Evolutionary conservation across 2,113 vertebrate genomes (phyloP).

Genomic region (Triplophysa tibetana): DNA sequence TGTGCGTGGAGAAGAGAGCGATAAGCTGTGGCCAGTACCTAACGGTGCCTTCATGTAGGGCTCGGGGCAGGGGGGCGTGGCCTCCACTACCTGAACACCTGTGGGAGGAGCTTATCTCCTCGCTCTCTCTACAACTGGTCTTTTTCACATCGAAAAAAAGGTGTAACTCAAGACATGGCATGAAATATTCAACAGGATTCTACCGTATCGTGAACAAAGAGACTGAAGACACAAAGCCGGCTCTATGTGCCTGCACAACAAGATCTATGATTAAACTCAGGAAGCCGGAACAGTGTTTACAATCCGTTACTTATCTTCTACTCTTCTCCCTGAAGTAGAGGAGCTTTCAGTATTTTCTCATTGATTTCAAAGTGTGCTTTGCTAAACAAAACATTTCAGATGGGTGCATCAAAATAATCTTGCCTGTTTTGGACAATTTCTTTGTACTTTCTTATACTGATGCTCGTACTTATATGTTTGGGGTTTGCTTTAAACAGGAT

Average conservation of each 20-base stretch:
- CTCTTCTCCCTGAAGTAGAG: not conserved
- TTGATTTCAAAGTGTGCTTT: not conserved
- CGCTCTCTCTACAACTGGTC: slow-evolving; percentile 20
- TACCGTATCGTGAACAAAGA: slow-evolving; percentile 31
- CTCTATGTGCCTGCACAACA: slow-evolving; percentile 32
- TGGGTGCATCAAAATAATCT: not conserved
- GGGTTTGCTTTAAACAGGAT: no score
- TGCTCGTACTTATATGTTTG: no score
- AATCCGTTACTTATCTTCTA: not conserved
- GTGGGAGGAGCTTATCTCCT: slow-evolving; percentile 37
- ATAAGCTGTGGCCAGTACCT: not conserved
- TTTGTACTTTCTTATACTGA: not conserved
- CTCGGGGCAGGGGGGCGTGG: slow-evolving; percentile 3
- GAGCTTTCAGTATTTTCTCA: not conserved
- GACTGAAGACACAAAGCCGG: slow-evolving; percentile 35
- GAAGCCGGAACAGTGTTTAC: slow-evolving; percentile 28
- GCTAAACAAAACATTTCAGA: not conserved
- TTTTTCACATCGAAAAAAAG: slow-evolving; percentile 22
- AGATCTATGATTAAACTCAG: slow-evolving; percentile 1
- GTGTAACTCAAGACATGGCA: slow-evolving; percentile 43
- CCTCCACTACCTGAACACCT: slow-evolving; percentile 38
- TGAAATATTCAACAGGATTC: slow-evolving; percentile 54
- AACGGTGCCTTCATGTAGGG: slow-evolving; percentile 39
- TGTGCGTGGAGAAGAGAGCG: slow-evolving; percentile 3
- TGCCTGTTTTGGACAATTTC: not conserved